Percentiles rank a stretch among this genome's conserved stretches.
Conservation (phyloP, 2,888 invertebrate species). For the Lasioglossum villosulum region DNA sequence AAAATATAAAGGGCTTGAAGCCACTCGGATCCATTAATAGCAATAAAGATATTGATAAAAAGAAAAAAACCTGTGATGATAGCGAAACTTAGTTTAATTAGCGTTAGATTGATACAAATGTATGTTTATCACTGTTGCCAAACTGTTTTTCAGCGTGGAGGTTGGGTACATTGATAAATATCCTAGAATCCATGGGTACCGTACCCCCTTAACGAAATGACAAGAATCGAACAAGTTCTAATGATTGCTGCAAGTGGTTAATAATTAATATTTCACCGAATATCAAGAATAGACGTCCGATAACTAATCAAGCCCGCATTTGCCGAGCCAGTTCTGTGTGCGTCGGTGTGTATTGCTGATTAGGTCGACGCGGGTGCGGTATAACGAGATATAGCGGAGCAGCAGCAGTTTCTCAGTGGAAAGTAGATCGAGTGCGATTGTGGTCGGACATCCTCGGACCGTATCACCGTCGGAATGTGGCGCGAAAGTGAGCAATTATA, state of each 20-base stretch:
- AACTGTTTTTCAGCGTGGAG: too few species aligned
- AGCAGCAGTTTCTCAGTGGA: background rate
- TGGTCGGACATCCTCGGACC: background rate
- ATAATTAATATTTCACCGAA: background rate
- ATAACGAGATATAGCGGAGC: background rate
- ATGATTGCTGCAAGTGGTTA: background rate
- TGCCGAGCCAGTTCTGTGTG: background rate
- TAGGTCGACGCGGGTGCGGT: background rate
- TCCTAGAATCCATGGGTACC: too few species aligned
- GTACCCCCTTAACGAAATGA: too few species aligned
- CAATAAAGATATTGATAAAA: too few species aligned
- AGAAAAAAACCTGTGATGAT: too few species aligned
- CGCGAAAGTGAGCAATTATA: slow-evolving; percentile 7
- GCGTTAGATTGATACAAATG: too few species aligned
- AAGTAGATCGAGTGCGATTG: slow-evolving; percentile 9
- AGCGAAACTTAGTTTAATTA: too few species aligned
- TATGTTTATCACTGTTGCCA: too few species aligned
- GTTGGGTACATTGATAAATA: too few species aligned
- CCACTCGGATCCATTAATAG: too few species aligned
- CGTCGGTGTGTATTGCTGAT: background rate
- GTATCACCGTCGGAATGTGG: background rate
- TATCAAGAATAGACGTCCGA: background rate
- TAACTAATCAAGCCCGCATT: background rate
- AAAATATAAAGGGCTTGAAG: too few species aligned
- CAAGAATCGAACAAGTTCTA: background rate